Percentiles rank a stretch among this genome's conserved stretches.
Evolutionary conservation across 2,888 invertebrate genomes (phyloP).

Genomic region (Galerucella calmariensis): DNA sequence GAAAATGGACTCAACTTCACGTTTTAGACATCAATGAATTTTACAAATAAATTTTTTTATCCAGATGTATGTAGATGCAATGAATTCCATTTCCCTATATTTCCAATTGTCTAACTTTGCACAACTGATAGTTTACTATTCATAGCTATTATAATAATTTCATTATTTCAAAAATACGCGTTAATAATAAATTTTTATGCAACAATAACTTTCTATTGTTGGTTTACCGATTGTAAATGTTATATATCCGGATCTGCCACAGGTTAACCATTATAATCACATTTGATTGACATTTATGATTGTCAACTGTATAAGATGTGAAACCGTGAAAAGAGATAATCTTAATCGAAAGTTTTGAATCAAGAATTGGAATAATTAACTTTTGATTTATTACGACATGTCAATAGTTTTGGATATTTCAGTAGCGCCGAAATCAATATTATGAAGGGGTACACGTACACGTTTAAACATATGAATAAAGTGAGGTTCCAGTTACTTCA

Average conservation of each 20-base stretch:
- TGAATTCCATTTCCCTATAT: not conserved
- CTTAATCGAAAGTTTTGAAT: not conserved
- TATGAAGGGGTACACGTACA: not conserved
- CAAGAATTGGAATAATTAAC: not conserved
- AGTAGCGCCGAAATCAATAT: not conserved
- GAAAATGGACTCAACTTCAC: too few relatives aligned
- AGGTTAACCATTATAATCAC: not conserved
- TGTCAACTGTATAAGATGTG: not conserved
- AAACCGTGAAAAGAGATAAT: not conserved
- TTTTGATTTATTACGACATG: not conserved
- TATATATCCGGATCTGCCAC: not conserved
- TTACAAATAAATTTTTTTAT: too few relatives aligned
- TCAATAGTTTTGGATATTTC: not conserved
- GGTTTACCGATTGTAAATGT: not conserved
- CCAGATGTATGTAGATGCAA: too few relatives aligned
- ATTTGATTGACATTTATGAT: not conserved
- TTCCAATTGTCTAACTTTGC: not conserved
- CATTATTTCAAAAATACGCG: not conserved
- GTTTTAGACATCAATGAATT: too few relatives aligned
- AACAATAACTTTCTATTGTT: not conserved
- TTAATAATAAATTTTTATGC: too few relatives aligned
- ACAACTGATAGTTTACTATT: not conserved
- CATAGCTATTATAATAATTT: not conserved
- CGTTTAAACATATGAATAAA: too few relatives aligned
- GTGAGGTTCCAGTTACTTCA: too few relatives aligned